Base-by-base conservation (phyloP, 1,140 invertebrate species). In the Zaprionus davidi region DNA sequence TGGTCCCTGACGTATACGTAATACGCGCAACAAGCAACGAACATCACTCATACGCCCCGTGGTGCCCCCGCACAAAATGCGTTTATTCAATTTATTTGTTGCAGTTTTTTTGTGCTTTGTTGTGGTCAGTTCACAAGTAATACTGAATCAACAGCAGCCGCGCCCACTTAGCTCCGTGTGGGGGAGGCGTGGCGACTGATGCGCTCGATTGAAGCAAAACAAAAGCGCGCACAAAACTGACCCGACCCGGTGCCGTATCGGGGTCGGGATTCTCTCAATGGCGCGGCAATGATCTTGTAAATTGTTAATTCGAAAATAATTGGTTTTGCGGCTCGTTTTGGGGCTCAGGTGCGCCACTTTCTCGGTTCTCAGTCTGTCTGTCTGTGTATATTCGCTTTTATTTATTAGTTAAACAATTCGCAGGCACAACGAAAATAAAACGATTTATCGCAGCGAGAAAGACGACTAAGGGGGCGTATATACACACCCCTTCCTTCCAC, bases 241-340 rank as follows among this genome's bases (percentile, higher is more conserved):
- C 76, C 70, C 65, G 53, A 69, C 63, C 65, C 56, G 56, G 36
- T 60, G 51, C 9, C 31, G 46, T 28, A 15, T 15, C 26, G 53
- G 64, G 59, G 57, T 34, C 22, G 7, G 67, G 68, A 58, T 53
- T 41, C 65, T 58, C 65, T 69, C 76, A 74, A 78, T 78, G 71
- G 63, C 67, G 65, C 79, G 85, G 85, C 85, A 90, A 49, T 90
- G 85, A 90, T 90, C 85, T 90, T 90, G 85, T 85, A 90, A 90
- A 73, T 90, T 73, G 81, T 77, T 90, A 90, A 90, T 90, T 90
- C 71, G 79, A 85, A 90, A 90, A 85, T 90, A 90, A 90, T 82
- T 68, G 85, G 85, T 69, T 84, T 73, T 71, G 46, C 46, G 11
- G 46, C 46, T 20, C 46, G 4, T 46, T 57, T 56, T 51, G 20